phyloP scores from a whole-genome alignment of 2,113 vertebrate genomes.

The Mus musculus region GRCm39 chr7:116619501-116620000 shows the following conservation, averaged over 20 bases:
- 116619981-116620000: not conserved
- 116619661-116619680: not conserved
- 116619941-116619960: not conserved
- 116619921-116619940: not conserved
- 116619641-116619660: not conserved
- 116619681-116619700: not conserved
- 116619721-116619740: not conserved
- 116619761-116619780: not conserved
- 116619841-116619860: not conserved
- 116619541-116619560: slow-evolving; percentile 1
- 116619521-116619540: slow-evolving; percentile 15
- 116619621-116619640: not conserved
- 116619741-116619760: not conserved
- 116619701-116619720: not conserved
- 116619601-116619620: not conserved
- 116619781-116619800: not conserved
- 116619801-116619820: not conserved
- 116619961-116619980: not conserved
- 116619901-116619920: accelerated
- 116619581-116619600: slow-evolving; percentile 7
- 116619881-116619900: not conserved
- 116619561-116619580: slow-evolving; percentile 30
- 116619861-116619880: not conserved
- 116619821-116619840: not conserved
- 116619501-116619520: not conserved